phyloP scores from a whole-genome alignment of 2,888 invertebrate genomes.

The Entomobrya multifasciata region DNA sequence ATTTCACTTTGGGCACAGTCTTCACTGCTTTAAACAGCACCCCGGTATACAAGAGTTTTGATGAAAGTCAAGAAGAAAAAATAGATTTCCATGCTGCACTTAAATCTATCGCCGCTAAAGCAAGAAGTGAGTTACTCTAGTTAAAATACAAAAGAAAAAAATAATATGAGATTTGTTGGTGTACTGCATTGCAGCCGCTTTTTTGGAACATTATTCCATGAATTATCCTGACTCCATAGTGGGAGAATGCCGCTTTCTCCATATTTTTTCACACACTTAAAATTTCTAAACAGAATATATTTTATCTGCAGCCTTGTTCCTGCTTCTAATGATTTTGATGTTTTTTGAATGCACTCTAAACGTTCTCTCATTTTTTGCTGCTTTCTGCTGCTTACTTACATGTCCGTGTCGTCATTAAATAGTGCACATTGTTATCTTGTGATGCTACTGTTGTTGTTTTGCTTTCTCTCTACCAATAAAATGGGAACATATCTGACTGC shows the following conservation, averaged over 20 bases:
- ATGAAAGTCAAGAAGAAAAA: constrained; percentile 84
- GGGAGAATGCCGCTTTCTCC: no score
- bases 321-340: neutral
- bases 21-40: constrained; percentile 83
- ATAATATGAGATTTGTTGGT: no score
- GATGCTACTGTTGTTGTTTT: neutral
- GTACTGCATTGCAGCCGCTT: no score
- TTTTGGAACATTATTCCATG: no score
- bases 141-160: no score
- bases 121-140: constrained; percentile 87
- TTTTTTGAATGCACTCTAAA: neutral
- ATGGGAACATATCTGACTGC: no score
- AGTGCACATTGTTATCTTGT: neutral
- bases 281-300: neutral
- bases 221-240: no score
- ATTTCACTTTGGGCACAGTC: constrained; percentile 88
- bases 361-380: neutral
- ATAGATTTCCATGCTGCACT: constrained; percentile 85
- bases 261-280: neutral
- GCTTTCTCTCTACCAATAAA: neutral
- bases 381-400: neutral
- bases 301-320: neutral
- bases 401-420: neutral
- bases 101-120: constrained; percentile 84
- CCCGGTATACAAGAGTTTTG: constrained; percentile 84